Conservation (phyloP, 1,140 invertebrate genomes). For the Cephus cinctus region DNA sequence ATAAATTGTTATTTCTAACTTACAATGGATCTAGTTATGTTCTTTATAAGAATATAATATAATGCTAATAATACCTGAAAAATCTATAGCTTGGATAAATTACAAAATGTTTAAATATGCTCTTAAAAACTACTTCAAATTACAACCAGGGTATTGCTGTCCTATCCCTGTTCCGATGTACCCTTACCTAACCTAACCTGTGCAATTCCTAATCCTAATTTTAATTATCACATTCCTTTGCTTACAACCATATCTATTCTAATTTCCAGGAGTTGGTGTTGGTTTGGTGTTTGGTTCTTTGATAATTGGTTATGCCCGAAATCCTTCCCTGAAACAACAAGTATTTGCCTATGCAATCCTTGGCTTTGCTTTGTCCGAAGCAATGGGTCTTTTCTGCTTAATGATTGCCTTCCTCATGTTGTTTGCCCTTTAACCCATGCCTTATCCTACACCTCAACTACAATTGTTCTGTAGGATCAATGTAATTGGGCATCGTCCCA, state of each 20-base stretch:
- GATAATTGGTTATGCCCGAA: constrained; percentile 88
- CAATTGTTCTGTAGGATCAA: background rate
- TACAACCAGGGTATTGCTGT: too few relatives aligned
- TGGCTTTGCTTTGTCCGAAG: constrained; percentile 92
- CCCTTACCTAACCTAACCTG: background rate
- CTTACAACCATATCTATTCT: background rate
- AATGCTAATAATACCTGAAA: too few relatives aligned
- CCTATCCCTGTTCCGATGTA: too few relatives aligned
- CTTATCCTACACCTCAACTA: constrained; percentile 4
- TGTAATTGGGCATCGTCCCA: too few relatives aligned
- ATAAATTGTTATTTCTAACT: too few relatives aligned
- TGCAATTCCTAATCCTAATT: background rate
- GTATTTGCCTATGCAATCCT: constrained; percentile 92
- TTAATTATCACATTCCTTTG: background rate
- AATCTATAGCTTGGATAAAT: too few relatives aligned
- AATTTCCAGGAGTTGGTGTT: constrained; percentile 80
- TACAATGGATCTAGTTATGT: too few relatives aligned
- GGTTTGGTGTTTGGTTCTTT: constrained; percentile 90
- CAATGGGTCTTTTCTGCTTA: constrained; percentile 94
- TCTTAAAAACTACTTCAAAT: too few relatives aligned
- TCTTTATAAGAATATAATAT: too few relatives aligned
- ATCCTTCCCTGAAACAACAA: constrained; percentile 92
- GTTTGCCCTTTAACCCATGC: constrained; percentile 68
- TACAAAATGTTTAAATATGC: too few relatives aligned
- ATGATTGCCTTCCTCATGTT: constrained; percentile 94